Evolutionary conservation across 2,113 vertebrate species (phyloP), one percentile per base, ranked within the genome.

Genomic region (Scophthalmus maximus): DNA sequence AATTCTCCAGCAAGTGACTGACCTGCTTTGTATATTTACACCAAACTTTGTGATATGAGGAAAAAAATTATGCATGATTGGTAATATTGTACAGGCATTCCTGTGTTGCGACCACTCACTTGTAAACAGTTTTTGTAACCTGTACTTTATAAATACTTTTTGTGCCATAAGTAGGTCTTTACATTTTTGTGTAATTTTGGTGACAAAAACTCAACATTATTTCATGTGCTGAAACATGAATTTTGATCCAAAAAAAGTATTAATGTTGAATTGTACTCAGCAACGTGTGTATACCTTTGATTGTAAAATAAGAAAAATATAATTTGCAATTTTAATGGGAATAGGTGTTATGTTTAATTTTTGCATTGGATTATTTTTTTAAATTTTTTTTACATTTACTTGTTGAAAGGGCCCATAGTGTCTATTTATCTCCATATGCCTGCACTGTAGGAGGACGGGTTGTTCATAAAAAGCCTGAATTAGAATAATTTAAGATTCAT

Each of bases 101-200:
- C 84, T 90, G 73, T 81, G 58, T 87, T 76, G 47, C 74, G 74
- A 86, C 81, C 77, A 83, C 77, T 80, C 57, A 73, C 79, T 79
- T 84, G 66, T 83, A 65, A n/a, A n/a, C n/a, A n/a, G n/a, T 79
- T 32, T 80, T 78, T 52, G 62, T 64, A 67, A 61, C 72, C 51
- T 53, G 2, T 52, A 66, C 27, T 67, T 74, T 63, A 52, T 77
- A 78, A 81, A 83, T 65, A 36, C 30, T 38, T 78, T 17, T 29
- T 56, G 69, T 71, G 40, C 64, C 73, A 75, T 63, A 50, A 79
- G 30, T 46, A 46, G 18, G 8, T 20, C 17, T 46, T 46, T 20
- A n/a, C n/a, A n/a, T n/a, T n/a, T n/a, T n/a, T n/a, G n/a, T n/a
- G n/a, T 56, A 71, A 17, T 7, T 64, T 70, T 66, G 30, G 49